Evolutionary conservation across 2,888 invertebrate genomes (phyloP), one percentile per base, ranked within the genome.

Genomic region (Muschampia plurimacula): DNA sequence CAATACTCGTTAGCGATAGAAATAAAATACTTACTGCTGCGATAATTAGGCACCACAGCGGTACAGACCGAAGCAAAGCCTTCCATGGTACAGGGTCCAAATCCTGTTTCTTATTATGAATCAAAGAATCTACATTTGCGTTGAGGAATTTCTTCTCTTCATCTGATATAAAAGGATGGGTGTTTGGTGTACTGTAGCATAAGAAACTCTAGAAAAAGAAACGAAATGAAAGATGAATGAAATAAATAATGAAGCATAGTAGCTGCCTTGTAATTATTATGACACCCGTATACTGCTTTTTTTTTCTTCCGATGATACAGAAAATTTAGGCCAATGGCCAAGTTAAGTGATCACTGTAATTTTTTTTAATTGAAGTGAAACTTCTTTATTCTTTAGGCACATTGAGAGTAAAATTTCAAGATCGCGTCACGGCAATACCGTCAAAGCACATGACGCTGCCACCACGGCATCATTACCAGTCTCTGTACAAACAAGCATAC

Each of bases 31-130:
- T 95, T 83, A 95, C 94, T 81, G 95, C 97, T 75, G 97, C 97
- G 67, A 95, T 95, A n/a, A 97, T 95, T 39, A 97, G 85, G 0
- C 96, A 96, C 95, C 97, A 96, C 69, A 97, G 89, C 0, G 97
- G 96, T 8, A 95, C 88, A 12, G 96, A 97, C 1, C 95, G 95
- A 0, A 96, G 82, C 68, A 97, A 95, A 0, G 95, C 95, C 78
- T 93, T 95, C 97, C 97, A 97, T 0, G 97, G 97, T 0, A 96
- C 96, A 0, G 96, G 95, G 49, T 95, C 95, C 36, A 96, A 79
- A 0, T 78, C 70, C 64, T 88, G 84, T 36, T 95, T 85, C 62
- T 89, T 82, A 57, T 87, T 91, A 76, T 94, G 88, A 44, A 94
- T 93, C 39, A 94, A 86, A 0, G 92, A 84, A 2, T 88, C 90